phyloP scores from a whole-genome alignment of 2,113 vertebrate genomes.

The Myotis lucifugus region DNA sequence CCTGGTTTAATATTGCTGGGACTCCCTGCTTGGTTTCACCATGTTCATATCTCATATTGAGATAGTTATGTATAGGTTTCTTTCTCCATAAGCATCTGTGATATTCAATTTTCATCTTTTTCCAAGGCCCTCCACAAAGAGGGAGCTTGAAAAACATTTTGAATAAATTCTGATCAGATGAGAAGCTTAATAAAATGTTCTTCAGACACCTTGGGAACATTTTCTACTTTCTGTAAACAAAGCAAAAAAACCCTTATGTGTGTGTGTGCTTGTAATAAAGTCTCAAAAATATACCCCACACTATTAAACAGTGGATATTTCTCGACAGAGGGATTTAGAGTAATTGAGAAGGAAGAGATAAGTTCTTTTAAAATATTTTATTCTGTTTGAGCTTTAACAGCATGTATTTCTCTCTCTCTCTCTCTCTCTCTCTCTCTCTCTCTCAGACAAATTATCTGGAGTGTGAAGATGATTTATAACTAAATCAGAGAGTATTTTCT shows the following conservation, averaged over 20 bases:
- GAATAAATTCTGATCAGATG: neutral
- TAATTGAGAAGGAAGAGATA: neutral
- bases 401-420: neutral
- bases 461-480: conserved; percentile 31
- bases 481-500: neutral
- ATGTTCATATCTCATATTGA: neutral
- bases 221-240: conserved; percentile 38
- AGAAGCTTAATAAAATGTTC: conserved; percentile 7
- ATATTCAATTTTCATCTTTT: neutral
- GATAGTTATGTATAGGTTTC: neutral
- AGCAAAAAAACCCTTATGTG: neutral
- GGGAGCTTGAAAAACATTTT: neutral
- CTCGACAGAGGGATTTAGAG: neutral
- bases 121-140: neutral
- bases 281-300: neutral
- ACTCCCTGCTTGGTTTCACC: neutral
- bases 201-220: neutral
- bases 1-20: neutral
- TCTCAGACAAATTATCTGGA: neutral
- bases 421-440: neutral
- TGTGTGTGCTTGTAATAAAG: neutral
- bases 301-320: neutral
- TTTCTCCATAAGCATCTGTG: neutral
- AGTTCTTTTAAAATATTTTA: conserved; percentile 40
- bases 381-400: neutral